A percentile compares a stretch with the other conserved stretches of the same genome.
Evolutionary conservation across 1,140 invertebrate species (phyloP).

Genomic region (Drosophila paulistorum): DNA sequence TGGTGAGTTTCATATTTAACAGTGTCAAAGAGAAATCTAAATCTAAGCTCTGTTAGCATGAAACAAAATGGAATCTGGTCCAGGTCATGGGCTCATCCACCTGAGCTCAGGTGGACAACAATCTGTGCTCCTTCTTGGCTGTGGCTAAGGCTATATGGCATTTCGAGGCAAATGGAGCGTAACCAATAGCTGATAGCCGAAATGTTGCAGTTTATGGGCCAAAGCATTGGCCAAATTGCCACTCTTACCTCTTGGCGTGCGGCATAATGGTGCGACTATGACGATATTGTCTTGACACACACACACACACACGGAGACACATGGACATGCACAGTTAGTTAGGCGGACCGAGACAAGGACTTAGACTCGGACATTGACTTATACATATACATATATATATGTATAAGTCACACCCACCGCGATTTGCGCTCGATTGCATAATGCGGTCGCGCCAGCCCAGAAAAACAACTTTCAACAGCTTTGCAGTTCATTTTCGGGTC

Average conservation of each 20-base stretch:
- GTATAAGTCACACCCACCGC: not conserved
- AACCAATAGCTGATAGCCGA: slow-evolving; percentile 75
- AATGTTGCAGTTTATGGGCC: slow-evolving; percentile 72
- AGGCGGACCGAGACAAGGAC: not conserved
- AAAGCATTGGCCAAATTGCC: slow-evolving; percentile 66
- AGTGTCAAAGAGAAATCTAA: slow-evolving; percentile 41
- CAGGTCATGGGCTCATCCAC: slow-evolving; percentile 34
- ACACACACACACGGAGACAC: not conserved
- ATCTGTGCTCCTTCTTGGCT: slow-evolving; percentile 18
- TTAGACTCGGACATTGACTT: not conserved
- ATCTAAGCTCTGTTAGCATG: not conserved
- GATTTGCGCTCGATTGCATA: slow-evolving; percentile 60
- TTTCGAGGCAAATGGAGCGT: slow-evolving; percentile 72
- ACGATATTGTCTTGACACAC: slow-evolving; percentile 56
- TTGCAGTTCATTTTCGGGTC: slow-evolving; percentile 61
- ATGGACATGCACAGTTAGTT: not conserved
- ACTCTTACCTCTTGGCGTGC: slow-evolving; percentile 46
- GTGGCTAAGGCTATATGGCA: slow-evolving; percentile 12
- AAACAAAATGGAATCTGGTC: slow-evolving; percentile 24
- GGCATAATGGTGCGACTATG: slow-evolving; percentile 63
- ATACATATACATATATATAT: not conserved
- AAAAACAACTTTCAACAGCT: slow-evolving; percentile 62
- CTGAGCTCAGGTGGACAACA: slow-evolving; percentile 37
- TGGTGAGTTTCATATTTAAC: slow-evolving; percentile 66
- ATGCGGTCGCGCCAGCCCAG: slow-evolving; percentile 55